These are phyloP conservation scores for Euwallacea fornicatus DNA, from an alignment of 1,140 invertebrate species.

Conservation along the genomic window DNA sequence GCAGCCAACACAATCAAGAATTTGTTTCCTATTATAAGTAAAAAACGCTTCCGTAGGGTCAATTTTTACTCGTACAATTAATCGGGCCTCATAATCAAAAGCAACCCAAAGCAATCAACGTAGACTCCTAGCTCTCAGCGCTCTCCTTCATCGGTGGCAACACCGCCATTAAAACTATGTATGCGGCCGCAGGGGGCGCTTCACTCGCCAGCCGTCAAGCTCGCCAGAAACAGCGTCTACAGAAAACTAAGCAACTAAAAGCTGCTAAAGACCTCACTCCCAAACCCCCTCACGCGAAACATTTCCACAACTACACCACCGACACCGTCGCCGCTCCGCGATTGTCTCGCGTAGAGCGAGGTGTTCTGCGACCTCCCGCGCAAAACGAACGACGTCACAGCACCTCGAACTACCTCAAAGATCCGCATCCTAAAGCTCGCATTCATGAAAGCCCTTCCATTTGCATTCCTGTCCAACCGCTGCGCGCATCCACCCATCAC, in stretches of 20 bases:
- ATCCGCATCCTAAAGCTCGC: slow-evolving; percentile 45
- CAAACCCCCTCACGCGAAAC: slow-evolving; percentile 55
- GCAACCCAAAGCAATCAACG: neutral
- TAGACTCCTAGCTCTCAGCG: neutral
- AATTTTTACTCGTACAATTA: neutral
- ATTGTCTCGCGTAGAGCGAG: slow-evolving; percentile 49
- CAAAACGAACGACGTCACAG: slow-evolving; percentile 49
- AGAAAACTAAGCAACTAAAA: slow-evolving; percentile 51
- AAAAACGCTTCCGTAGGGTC: neutral
- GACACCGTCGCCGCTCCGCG: slow-evolving; percentile 43
- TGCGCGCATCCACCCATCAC: slow-evolving; percentile 32
- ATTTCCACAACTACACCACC: slow-evolving; percentile 58
- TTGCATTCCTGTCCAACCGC: slow-evolving; percentile 51
- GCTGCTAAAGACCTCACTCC: slow-evolving; percentile 53
- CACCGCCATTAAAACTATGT: slow-evolving; percentile 59
- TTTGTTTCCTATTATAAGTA: neutral
- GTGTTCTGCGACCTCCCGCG: slow-evolving; percentile 45
- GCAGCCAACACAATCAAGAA: slow-evolving; percentile 26
- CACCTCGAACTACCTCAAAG: slow-evolving; percentile 52
- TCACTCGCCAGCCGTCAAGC: slow-evolving; percentile 71
- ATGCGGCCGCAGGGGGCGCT: slow-evolving; percentile 73
- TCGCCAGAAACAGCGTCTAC: slow-evolving; percentile 58
- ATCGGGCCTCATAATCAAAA: neutral
- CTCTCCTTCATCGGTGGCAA: neutral
- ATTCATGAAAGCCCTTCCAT: slow-evolving; percentile 52